A percentile compares a stretch with the other conserved stretches of the same genome.
phyloP scores from a whole-genome alignment of 2,797 vertebrate genomes.

The Pteronotus mesoamericanus region DNA sequence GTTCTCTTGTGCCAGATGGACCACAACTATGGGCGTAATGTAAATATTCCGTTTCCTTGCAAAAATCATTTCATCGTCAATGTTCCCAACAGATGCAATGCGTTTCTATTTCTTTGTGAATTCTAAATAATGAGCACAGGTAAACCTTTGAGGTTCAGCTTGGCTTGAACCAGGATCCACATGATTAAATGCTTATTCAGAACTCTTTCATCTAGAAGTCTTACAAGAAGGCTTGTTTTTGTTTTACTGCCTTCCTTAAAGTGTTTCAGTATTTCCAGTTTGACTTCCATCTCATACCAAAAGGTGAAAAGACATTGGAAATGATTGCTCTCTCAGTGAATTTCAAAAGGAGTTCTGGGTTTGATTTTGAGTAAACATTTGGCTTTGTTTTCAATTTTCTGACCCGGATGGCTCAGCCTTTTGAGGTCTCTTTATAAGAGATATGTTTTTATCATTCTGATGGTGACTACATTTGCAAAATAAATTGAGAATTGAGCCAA shows the following conservation, averaged over 20 bases:
- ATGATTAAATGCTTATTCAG: slow-evolving; percentile 76
- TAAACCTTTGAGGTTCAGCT: slow-evolving; percentile 75
- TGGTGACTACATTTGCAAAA: slow-evolving; percentile 54
- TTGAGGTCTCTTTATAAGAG: slow-evolving; percentile 64
- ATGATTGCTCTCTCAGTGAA: slow-evolving; percentile 62
- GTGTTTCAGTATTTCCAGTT: slow-evolving; percentile 72
- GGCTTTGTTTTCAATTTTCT: slow-evolving; percentile 75
- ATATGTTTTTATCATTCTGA: slow-evolving; percentile 68
- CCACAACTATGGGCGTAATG: slow-evolving; percentile 13
- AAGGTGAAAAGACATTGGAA: slow-evolving; percentile 72
- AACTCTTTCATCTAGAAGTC: slow-evolving; percentile 76
- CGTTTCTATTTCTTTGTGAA: slow-evolving; percentile 56
- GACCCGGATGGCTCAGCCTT: slow-evolving; percentile 50
- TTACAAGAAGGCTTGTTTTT: slow-evolving; percentile 72
- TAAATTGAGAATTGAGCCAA: slow-evolving; percentile 53
- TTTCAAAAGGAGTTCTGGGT: slow-evolving; percentile 77
- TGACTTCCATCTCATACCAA: slow-evolving; percentile 69
- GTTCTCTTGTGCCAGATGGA: slow-evolving; percentile 34
- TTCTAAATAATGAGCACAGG: slow-evolving; percentile 70
- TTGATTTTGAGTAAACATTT: slow-evolving; percentile 77
- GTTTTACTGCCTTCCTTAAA: slow-evolving; percentile 77
- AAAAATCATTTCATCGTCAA: slow-evolving; percentile 40
- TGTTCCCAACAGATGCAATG: slow-evolving; percentile 18
- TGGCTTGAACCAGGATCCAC: slow-evolving; percentile 68
- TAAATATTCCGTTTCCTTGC: slow-evolving; percentile 29